Percentiles rank a stretch among this genome's conserved stretches.
These are phyloP conservation scores for Notolabrus celidotus DNA, from an alignment of 2,797 vertebrate species.

Conservation along the genomic window DNA sequence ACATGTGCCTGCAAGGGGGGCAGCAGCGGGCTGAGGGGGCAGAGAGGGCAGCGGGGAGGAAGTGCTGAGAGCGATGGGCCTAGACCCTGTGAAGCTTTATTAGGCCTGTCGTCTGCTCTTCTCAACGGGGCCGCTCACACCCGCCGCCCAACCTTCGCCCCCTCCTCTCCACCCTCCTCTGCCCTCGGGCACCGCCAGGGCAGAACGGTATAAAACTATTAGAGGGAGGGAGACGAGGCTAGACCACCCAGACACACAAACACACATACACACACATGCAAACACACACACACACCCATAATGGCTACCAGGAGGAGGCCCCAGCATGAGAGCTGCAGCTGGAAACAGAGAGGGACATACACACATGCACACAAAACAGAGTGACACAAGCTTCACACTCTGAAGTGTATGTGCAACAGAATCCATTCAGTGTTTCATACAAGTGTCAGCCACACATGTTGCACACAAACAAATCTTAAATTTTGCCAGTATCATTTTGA, in stretches of 20 bases:
- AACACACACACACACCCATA: slow-evolving; percentile 74
- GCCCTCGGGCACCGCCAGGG: slow-evolving; percentile 93
- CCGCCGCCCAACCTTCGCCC: slow-evolving; percentile 50
- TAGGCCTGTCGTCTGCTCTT: slow-evolving; percentile 93
- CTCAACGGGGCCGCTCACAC: slow-evolving; percentile 89
- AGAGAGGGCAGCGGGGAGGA: slow-evolving; percentile 95
- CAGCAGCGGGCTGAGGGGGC: slow-evolving; percentile 89
- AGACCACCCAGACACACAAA: slow-evolving; percentile 94
- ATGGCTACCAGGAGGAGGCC: slow-evolving; percentile 89
- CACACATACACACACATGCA: slow-evolving; percentile 82
- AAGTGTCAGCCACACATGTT: slow-evolving; percentile 69
- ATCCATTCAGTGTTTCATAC: slow-evolving; percentile 58
- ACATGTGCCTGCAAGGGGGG: slow-evolving; percentile 90
- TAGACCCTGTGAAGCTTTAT: slow-evolving; percentile 97
- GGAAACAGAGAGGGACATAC: slow-evolving; percentile 67
- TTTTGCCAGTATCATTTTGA: slow-evolving; percentile 22
- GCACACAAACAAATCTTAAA: slow-evolving; percentile 25
- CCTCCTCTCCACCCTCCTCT: slow-evolving; percentile 44
- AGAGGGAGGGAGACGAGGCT: slow-evolving; percentile 74
- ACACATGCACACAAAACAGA: slow-evolving; percentile 21
- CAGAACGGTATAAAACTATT: slow-evolving; percentile 92
- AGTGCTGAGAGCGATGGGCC: slow-evolving; percentile 86
- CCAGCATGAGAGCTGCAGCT: slow-evolving; percentile 83
- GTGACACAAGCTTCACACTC: slow-evolving; percentile 52
- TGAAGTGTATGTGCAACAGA: slow-evolving; percentile 48